A percentile compares a stretch with the other conserved stretches of the same genome.
phyloP scores from a whole-genome alignment of 2,797 vertebrate species.

The Clamator glandarius region DNA sequence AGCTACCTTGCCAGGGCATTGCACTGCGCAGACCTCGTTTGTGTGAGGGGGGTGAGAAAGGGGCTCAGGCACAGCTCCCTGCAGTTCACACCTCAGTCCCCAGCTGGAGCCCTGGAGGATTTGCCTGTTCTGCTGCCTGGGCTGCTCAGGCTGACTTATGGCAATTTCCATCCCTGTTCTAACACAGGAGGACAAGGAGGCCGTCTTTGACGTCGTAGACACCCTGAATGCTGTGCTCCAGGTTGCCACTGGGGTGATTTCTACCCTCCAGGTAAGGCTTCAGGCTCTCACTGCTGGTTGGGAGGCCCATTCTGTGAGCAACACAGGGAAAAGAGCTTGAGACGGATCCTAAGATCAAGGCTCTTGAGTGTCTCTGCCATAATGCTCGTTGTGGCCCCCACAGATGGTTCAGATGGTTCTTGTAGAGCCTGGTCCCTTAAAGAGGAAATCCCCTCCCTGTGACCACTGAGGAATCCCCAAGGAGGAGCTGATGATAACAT shows the following conservation, averaged over 20 bases:
- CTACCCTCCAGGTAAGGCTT: constrained; percentile 86
- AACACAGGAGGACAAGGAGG: constrained; percentile 94
- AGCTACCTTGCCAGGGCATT: too few species aligned
- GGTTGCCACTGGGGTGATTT: constrained; percentile 90
- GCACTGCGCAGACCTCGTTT: too few species aligned
- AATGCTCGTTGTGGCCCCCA: not conserved
- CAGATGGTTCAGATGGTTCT: too few species aligned
- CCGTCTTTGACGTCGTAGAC: constrained; percentile 93
- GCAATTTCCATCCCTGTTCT: not conserved
- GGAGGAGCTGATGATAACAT: not conserved
- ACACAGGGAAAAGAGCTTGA: accelerated
- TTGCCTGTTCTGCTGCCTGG: not conserved
- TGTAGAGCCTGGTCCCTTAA: too few species aligned
- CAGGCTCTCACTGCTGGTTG: accelerated
- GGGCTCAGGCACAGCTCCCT: too few species aligned
- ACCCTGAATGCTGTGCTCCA: constrained; percentile 90
- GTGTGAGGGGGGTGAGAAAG: too few species aligned
- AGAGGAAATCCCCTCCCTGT: too few species aligned
- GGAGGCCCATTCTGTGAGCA: accelerated
- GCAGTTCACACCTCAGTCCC: too few species aligned
- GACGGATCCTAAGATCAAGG: accelerated
- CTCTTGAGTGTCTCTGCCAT: not conserved
- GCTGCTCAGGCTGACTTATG: not conserved
- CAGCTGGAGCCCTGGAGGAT: too few species aligned
- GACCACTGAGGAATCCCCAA: too few species aligned